Evolutionary conservation across 2,113 vertebrate genomes (phyloP), one percentile per base, ranked within the genome.

Genomic region (Isichthys henryi): DNA sequence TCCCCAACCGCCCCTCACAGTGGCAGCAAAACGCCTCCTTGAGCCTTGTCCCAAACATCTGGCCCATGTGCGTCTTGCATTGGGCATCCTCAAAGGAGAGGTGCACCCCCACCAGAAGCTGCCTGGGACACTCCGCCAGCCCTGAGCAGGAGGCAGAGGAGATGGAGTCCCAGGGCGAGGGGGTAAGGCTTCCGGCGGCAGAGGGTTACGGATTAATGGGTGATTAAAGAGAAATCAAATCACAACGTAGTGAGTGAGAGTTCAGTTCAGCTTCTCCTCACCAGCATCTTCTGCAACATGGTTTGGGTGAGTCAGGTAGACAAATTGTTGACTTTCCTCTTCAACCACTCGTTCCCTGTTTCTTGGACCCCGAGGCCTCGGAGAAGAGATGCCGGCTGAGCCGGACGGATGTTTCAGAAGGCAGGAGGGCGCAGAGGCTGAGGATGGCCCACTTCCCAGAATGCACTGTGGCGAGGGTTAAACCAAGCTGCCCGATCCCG

Each of bases 141-240:
- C 91, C 94, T 0, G 96, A 96, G 88, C 94, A 94, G 92, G 95
- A 96, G 66, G 93, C 94, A 0, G 93, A 96, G 86, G 95, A 96
- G 90, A 93, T 89, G 0, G 92, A 95, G 89, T 90, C 93, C 74
- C 91, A 92, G 2, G 91, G 91, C 49, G 92, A 94, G 85, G 94
- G 97, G 89, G 95, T 96, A 93, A 90, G 94, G 90, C 88, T 17
- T 13, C 50, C 11, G 35, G 13, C 27, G 0, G 3, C 3, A 31
- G 31, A 8, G 3, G 15, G 4, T 50, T 17, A 3, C 21, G 5
- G 43, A 5, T 83, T 83, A 23, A 1, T 11, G 11, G n/a, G 31
- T 45, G 10, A 48, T n/a, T 46, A n/a, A 83, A 46, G 35, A 82
- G 77, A 82, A 82, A 9, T 82, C 31, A 45, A 21, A 17, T 45